Evolutionary conservation across 2,113 vertebrate species (phyloP), one percentile per base, ranked within the genome.

Genomic region (Prunella himalayana): DNA sequence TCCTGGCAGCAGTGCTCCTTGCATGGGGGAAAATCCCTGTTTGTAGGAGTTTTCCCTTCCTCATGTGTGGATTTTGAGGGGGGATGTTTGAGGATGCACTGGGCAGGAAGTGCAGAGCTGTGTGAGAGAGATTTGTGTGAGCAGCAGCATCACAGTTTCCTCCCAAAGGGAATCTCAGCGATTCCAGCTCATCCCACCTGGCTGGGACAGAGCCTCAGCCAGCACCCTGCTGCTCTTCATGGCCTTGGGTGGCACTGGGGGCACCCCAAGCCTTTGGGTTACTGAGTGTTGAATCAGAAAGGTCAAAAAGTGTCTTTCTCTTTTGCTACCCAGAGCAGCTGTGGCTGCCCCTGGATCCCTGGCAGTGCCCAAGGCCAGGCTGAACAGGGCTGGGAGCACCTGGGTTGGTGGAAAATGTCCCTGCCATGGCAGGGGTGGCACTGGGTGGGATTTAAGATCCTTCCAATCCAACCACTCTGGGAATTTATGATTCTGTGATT

Each of bases 61-160:
- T 71, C 5, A 1, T 5, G 0, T 0, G 5, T 7, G 49, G 4
- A 0, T 35, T 77, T 64, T 14, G 59, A 19, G 39, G 30, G 41
- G 83, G 41, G 35, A 7, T 2, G 3, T 45, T 37, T 50, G 15
- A 18, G 18, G 60, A 2, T 44, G 54, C 10, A 0, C 63, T 30
- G 2, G 5, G 75, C 69, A 13, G 54, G 2, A 3, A 42, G 54
- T 3, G 25, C 56, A 11, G 84, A 0, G 28, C 56, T n/a, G 28
- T 3, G 65, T 17, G 12, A 6, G 79, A 9, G 25, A 11, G 75
- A 11, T 37, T 21, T 10, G 31, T 0, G 0, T 20, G 30, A 78
- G 51, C 28, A 41, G n/a, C 11, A 22, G 49, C 51, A 31, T 28
- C 17, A 18, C n/a, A 16, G 15, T 13, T 59, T 47, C 23, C 28